These are phyloP conservation scores for Dendronephthya gigantea DNA, from an alignment of 64 coral and sea anemone genomes.

Conservation along the genomic window DNA sequence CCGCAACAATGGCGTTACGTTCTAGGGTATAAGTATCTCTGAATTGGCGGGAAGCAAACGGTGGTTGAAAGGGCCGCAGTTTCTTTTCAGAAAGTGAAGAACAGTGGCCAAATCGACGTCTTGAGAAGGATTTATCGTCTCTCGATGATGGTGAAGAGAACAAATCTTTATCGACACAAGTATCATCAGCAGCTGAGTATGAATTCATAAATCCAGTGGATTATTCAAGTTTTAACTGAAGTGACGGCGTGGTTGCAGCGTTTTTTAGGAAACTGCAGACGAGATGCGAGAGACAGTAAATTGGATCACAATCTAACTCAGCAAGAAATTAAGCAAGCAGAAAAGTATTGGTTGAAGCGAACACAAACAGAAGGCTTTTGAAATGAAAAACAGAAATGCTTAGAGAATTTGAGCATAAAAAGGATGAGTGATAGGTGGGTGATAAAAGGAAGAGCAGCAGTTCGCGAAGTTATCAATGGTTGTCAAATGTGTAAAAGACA, in stretches of 20 bases:
- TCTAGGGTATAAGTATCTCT: constrained; percentile 14
- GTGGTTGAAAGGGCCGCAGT: not conserved
- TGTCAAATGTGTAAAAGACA: too few relatives aligned
- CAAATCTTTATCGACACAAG: not conserved
- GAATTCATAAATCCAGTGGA: not conserved
- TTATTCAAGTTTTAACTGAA: not conserved
- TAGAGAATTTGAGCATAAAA: too few relatives aligned
- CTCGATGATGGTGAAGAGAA: not conserved
- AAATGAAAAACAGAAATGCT: not conserved
- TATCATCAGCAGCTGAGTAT: not conserved
- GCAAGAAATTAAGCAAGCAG: not conserved
- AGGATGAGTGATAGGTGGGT: too few relatives aligned
- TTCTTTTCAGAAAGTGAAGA: not conserved
- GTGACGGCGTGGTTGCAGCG: not conserved
- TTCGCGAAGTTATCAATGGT: too few relatives aligned
- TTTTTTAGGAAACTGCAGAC: not conserved
- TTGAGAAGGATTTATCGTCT: not conserved
- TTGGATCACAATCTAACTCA: not conserved
- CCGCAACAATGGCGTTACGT: not conserved
- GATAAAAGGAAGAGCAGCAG: too few relatives aligned
- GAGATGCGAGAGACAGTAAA: not conserved
- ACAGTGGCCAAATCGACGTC: not conserved
- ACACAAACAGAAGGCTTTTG: not conserved
- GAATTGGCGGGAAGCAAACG: not conserved
- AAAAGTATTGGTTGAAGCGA: not conserved